phyloP scores from a whole-genome alignment of 2,113 vertebrate species.

The Smithornis capensis region DNA sequence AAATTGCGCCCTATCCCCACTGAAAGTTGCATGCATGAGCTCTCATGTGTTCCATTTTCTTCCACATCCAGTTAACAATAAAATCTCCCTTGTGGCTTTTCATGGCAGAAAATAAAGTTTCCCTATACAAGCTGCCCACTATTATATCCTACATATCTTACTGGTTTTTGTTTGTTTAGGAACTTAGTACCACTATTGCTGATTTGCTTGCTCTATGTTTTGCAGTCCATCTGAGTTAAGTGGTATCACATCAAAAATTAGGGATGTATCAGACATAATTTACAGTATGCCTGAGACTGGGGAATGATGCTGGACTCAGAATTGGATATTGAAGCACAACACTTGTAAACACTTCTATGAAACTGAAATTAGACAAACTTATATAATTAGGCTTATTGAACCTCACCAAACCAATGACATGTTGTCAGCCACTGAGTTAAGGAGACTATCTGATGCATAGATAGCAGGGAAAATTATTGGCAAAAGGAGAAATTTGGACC shows the following conservation, averaged over 20 bases:
- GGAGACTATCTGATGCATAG: not conserved
- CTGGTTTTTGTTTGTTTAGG: not conserved
- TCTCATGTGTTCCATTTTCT: slow-evolving; percentile 25
- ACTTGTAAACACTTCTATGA: not conserved
- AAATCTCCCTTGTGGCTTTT: slow-evolving; percentile 17
- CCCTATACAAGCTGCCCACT: not conserved
- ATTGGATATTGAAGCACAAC: not conserved
- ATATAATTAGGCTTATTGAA: not conserved
- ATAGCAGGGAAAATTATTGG: not conserved
- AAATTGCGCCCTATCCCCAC: not conserved
- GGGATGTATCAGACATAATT: not conserved
- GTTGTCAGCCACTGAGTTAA: not conserved
- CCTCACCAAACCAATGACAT: not conserved
- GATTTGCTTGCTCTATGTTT: not conserved
- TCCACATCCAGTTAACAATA: slow-evolving; percentile 25
- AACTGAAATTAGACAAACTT: not conserved
- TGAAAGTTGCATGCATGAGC: slow-evolving; percentile 5
- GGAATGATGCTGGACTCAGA: not conserved
- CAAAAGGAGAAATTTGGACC: not conserved
- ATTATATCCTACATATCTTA: not conserved
- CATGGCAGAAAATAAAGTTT: not conserved
- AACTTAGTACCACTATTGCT: not conserved
- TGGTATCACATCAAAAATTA: not conserved
- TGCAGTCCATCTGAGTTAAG: not conserved
- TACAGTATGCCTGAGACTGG: not conserved